phyloP scores from a whole-genome alignment of 1,140 invertebrate genomes.

The Eupeodes corollae region DNA sequence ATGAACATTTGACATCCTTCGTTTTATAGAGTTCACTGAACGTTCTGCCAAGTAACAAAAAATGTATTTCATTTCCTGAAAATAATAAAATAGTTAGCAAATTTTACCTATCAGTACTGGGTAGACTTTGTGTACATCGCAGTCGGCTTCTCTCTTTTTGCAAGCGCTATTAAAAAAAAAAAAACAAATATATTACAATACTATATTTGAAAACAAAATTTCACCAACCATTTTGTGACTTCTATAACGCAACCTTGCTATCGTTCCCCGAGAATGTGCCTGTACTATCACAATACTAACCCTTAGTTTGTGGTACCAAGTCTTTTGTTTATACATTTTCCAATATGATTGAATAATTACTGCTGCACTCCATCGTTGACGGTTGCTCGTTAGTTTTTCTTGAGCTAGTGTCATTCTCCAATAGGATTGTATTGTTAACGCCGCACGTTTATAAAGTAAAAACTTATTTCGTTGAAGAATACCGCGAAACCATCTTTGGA shows the following conservation, averaged over 20 bases:
- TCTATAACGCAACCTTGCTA: conserved; percentile 39
- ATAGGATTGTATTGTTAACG: conserved; percentile 65
- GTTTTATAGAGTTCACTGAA: background rate
- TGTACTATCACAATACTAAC: conserved; percentile 56
- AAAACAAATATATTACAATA: too few species aligned
- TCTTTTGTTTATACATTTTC: conserved; percentile 52
- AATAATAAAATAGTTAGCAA: too few species aligned
- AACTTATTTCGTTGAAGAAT: conserved; percentile 68
- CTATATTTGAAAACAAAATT: too few species aligned
- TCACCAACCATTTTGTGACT: background rate
- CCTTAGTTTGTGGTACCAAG: conserved; percentile 54
- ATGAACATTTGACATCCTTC: background rate
- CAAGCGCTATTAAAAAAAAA: too few species aligned
- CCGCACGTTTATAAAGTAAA: conserved; percentile 58
- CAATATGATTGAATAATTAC: conserved; percentile 66
- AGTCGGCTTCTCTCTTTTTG: too few species aligned
- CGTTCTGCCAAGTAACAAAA: too few species aligned
- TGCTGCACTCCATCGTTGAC: too few species aligned
- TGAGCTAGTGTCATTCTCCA: conserved; percentile 53
- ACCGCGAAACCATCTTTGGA: conserved; percentile 85
- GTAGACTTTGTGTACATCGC: too few species aligned
- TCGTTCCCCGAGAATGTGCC: conserved; percentile 53
- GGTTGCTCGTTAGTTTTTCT: background rate
- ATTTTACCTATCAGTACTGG: too few species aligned
- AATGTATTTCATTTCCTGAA: too few species aligned